Conservation (phyloP, 2,113 vertebrate genomes). For the Columbina picui region DNA sequence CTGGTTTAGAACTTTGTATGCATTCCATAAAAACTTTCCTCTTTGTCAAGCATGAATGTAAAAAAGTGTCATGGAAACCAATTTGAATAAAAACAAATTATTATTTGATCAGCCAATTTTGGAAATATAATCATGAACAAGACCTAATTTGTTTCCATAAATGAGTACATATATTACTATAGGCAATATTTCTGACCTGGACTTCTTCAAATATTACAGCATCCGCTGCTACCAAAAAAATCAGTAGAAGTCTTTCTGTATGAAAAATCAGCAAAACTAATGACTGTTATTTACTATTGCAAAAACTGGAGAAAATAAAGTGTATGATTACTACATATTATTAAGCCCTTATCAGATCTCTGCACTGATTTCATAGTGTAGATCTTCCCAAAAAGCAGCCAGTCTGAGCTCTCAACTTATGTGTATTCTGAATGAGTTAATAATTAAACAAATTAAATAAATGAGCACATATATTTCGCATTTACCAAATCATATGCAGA, state of each 20-base stretch:
- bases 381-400: background rate
- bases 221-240: background rate
- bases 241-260: background rate
- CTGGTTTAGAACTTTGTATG: background rate
- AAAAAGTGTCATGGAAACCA: background rate
- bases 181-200: background rate
- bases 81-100: background rate
- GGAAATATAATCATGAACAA: background rate
- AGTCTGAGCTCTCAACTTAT: background rate
- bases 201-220: background rate
- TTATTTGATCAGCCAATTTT: background rate
- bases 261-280: background rate
- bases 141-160: background rate
- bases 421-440: background rate
- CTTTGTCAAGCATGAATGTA: background rate
- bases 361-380: background rate
- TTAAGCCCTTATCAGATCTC: background rate
- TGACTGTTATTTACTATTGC: background rate
- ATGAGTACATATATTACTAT: background rate
- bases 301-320: background rate
- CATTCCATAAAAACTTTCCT: background rate
- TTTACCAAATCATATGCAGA: conserved; percentile 19
- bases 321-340: background rate
- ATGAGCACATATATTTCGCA: conserved; percentile 9
- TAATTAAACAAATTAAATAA: background rate